These are phyloP conservation scores for Ibidorhyncha struthersii DNA, from an alignment of 2,113 vertebrate genomes.

Conservation along the genomic window DNA sequence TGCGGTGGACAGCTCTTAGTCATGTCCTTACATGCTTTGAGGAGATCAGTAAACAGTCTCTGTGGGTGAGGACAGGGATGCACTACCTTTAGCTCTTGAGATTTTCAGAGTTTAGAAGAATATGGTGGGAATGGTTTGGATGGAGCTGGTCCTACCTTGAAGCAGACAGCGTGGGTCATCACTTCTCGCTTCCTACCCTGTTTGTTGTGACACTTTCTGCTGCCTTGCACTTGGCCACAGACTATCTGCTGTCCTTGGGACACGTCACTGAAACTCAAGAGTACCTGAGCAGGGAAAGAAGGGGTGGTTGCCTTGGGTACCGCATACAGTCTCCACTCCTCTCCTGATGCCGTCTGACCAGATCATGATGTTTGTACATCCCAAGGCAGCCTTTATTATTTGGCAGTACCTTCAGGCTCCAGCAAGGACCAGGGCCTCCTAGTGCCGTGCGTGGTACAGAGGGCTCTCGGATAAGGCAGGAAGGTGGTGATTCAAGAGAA, in stretches of 20 bases:
- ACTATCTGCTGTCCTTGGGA: not conserved
- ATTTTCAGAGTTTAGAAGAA: not conserved
- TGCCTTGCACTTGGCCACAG: not conserved
- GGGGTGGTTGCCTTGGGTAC: not conserved
- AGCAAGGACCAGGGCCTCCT: not conserved
- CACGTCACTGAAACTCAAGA: not conserved
- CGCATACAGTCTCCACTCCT: not conserved
- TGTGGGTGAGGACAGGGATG: not conserved
- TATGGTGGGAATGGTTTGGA: not conserved
- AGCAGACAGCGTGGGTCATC: not conserved
- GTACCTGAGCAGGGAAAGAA: not conserved
- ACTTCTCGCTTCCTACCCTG: not conserved
- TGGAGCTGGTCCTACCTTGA: not conserved
- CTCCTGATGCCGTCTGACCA: not conserved
- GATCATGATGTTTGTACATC: not conserved
- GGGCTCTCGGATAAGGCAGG: not conserved
- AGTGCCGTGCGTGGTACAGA: not conserved
- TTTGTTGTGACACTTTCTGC: not conserved
- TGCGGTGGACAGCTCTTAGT: not conserved
- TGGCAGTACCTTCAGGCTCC: not conserved
- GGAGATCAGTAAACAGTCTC: not conserved
- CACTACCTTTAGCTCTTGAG: not conserved
- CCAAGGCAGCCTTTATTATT: not conserved
- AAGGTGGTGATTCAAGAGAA: not conserved
- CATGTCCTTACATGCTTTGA: not conserved